Evolutionary conservation across 2,797 vertebrate species (phyloP).

Genomic region (Leucoraja ocellata): DNA sequence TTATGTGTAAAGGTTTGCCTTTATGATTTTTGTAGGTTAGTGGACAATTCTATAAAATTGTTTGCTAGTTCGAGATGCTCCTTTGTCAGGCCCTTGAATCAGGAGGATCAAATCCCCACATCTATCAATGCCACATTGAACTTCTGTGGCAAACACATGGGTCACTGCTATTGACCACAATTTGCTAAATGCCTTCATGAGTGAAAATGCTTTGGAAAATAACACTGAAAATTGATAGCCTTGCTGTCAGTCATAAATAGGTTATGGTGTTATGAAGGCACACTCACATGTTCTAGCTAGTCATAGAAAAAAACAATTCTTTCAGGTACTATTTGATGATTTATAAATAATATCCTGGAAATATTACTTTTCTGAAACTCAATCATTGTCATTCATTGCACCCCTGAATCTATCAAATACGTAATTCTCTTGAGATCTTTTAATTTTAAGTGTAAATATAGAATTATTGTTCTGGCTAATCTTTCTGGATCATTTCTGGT

Average conservation of each 20-base stretch:
- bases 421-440: background rate
- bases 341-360: background rate
- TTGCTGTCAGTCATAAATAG: background rate
- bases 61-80: background rate
- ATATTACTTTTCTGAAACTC: no score
- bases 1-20: background rate
- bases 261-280: background rate
- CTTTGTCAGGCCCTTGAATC: background rate
- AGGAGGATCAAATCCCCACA: background rate
- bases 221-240: background rate
- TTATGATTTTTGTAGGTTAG: background rate
- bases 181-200: background rate
- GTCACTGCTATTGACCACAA: background rate
- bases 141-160: background rate
- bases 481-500: background rate
- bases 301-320: background rate
- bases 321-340: background rate
- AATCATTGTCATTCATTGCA: no score
- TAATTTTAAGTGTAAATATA: background rate
- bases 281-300: background rate
- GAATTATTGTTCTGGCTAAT: background rate
- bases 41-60: background rate
- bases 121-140: background rate
- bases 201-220: background rate
- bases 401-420: no score